phyloP scores from a whole-genome alignment of 2,888 invertebrate species.

The Pammene aurita region DNA sequence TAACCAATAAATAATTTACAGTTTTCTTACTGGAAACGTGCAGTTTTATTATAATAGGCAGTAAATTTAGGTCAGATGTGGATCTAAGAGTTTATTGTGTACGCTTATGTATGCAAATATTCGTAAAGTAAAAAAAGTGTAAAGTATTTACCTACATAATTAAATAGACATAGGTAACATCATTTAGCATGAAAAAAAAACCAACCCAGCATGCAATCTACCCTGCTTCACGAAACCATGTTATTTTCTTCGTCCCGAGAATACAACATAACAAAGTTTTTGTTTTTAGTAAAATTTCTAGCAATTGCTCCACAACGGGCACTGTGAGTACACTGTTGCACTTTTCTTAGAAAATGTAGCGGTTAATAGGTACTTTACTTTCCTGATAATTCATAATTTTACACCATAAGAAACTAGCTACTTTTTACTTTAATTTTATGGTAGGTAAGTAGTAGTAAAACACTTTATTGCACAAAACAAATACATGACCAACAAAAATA shows the following conservation, averaged over 20 bases:
- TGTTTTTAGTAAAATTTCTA: conserved; percentile 28
- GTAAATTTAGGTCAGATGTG: conserved; percentile 6
- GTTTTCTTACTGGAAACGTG: conserved; percentile 32
- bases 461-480: too few species aligned
- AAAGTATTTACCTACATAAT: too few species aligned
- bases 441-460: too few species aligned
- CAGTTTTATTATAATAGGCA: conserved; percentile 16
- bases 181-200: too few species aligned
- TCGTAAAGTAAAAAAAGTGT: too few species aligned
- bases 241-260: conserved; percentile 25
- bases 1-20: conserved; percentile 43
- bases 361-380: background rate
- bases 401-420: background rate
- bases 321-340: conserved; percentile 29
- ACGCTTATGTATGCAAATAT: background rate
- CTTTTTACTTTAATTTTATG: background rate
- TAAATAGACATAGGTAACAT: too few species aligned
- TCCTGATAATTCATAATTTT: background rate
- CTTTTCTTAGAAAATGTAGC: conserved; percentile 26
- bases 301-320: conserved; percentile 22
- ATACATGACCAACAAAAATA: too few species aligned
- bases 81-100: background rate
- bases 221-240: background rate
- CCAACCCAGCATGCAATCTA: too few species aligned
- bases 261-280: conserved; percentile 22